Evolutionary conservation across 2,797 vertebrate genomes (phyloP), one percentile per base, ranked within the genome.

Genomic region (Leptatherina wallacei): DNA sequence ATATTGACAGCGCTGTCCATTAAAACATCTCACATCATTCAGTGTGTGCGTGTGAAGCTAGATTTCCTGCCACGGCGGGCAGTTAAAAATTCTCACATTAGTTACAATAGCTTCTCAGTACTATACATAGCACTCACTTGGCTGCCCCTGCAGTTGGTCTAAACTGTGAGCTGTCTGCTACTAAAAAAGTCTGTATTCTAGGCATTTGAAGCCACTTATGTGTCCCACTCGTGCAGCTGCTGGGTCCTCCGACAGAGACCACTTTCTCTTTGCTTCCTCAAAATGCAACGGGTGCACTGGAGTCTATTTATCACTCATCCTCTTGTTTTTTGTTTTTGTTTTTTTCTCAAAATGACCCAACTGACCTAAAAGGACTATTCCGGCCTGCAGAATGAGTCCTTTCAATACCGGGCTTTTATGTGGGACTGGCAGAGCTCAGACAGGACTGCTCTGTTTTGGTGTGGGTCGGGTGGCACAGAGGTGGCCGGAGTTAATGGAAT

Each of bases 371-470:
- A 61, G 33, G 61, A 78, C 68, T 72, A 62, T 80, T 86, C 69
- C 64, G 47, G 78, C 62, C 67, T 62, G 29, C 56, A n/a, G 72
- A 80, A 64, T 14, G 10, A 75, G n/a, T 51, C 61, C 56, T n/a
- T 33, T 93, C 87, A 93, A 91, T 92, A 82, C 69, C n/a, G 0
- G 60, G 73, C 89, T 91, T 92, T 93, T 88, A 91, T 90, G 75
- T 65, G 36, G 0, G 70, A 18, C 64, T 30, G 52, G 59, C 36
- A 55, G 73, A 58, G 77, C 73, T 71, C 63, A 82, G 76, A 91
- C 69, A 85, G 75, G 56, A 69, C 63, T 14, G 38, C 81, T 87
- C 86, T 90, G 86, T 88, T 80, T 71, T 68, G 77, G 77, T 75
- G 80, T 59, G 81, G 77, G 65, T 79, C 29, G 40, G 78, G 77